phyloP scores from a whole-genome alignment of 2,113 vertebrate species.

The Pampusana beccarii region DNA sequence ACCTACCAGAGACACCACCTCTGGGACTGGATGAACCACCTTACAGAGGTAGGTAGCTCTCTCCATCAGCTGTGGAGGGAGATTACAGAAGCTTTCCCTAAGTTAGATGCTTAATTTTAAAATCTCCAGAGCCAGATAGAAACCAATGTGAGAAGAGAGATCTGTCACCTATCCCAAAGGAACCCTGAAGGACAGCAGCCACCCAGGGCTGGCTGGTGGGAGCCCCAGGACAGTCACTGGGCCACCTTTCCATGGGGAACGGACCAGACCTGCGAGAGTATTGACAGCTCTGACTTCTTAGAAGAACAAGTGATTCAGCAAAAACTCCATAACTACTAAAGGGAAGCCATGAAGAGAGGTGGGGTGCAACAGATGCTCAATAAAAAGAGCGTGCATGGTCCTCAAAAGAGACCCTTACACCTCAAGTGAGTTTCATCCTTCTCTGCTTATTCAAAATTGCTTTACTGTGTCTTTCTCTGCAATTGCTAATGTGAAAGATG shows the following conservation, averaged over 20 bases:
- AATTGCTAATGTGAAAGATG: background rate
- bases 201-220: background rate
- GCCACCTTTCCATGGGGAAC: background rate
- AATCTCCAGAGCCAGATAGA: background rate
- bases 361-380: background rate
- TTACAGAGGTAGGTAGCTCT: background rate
- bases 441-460: accelerated
- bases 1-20: accelerated
- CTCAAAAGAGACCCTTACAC: background rate
- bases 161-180: background rate
- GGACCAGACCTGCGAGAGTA: background rate
- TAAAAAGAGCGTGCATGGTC: background rate
- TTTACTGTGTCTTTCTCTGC: background rate
- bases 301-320: background rate
- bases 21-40: background rate
- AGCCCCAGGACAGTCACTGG: background rate
- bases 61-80: accelerated
- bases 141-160: background rate
- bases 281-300: background rate
- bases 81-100: background rate
- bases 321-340: accelerated
- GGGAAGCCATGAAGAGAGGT: background rate
- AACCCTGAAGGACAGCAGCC: background rate
- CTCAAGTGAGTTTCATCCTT: background rate
- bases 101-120: background rate